Evolutionary conservation across 2,797 vertebrate species (phyloP).

Genomic region (Eulemur albifrons): DNA sequence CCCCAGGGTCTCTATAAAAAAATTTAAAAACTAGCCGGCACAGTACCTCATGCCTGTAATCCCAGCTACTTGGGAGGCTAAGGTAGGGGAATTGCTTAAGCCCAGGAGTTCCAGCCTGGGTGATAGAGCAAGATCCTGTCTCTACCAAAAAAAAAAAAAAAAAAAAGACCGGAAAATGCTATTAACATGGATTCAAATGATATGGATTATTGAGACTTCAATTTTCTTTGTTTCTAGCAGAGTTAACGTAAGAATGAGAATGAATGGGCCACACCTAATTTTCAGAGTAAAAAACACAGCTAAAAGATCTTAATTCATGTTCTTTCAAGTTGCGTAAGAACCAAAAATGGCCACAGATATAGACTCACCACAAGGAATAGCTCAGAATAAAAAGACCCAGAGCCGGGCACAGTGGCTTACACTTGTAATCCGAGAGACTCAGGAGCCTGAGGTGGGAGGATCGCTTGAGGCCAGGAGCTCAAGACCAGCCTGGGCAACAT

Average conservation of each 20-base stretch:
- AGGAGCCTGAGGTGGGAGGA: background rate
- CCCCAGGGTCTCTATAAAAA: background rate
- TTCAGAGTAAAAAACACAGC: background rate
- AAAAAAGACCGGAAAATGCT: constrained; percentile 8
- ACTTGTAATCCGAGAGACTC: background rate
- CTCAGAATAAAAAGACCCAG: constrained; percentile 4
- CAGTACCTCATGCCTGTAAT: background rate
- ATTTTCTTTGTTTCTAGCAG: constrained; percentile 28
- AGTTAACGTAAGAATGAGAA: constrained; percentile 1
- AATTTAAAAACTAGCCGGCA: background rate
- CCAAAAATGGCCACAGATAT: background rate
- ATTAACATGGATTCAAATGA: background rate
- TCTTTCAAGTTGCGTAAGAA: constrained; percentile 25
- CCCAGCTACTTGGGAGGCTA: background rate
- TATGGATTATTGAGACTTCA: constrained; percentile 2
- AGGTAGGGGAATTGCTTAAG: background rate
- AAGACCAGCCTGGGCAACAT: background rate
- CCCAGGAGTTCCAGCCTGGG: background rate
- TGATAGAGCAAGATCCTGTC: background rate
- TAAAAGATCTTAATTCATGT: constrained; percentile 44
- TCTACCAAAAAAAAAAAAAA: background rate
- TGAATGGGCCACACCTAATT: background rate
- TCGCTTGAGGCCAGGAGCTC: background rate
- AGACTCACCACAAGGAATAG: constrained; percentile 27
- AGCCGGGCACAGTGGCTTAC: background rate